Evolutionary conservation across 2,113 vertebrate genomes (phyloP), one percentile per base, ranked within the genome.

Genomic region (Noturus placidus): DNA sequence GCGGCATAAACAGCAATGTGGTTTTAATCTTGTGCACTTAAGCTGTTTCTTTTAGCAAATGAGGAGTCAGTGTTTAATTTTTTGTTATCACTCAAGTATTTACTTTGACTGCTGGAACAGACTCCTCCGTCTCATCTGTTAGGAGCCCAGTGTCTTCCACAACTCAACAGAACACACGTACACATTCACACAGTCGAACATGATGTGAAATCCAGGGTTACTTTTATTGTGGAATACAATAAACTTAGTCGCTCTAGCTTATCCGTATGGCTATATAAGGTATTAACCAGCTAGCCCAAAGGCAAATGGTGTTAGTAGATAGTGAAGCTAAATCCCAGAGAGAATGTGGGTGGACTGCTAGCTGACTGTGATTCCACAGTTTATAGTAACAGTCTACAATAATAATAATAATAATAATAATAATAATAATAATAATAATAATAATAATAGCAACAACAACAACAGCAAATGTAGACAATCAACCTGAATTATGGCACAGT

Each of bases 1-100:
- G 61, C 86, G 14, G 20, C 87, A 84, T 35, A 88, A 86, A 84
- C 69, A 84, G 84, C 76, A 50, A 59, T 84, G 80, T 72, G 84
- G 80, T 83, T 77, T 87, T 84, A 86, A 88, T 69, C 57, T 81
- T 14, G 7, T 59, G 61, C 79, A 74, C 86, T 87, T 42, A 33
- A n/a, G 25, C 70, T 38, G 7, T 46, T 87, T 63, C 46, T 82
- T 54, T 81, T 35, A 57, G 78, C 74, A 88, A 65, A 85, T 84
- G 63, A 82, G 54, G 4, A 78, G 80, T n/a, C 61, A 79, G 79
- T 35, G 22, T 35, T 87, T 77, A 35, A 35, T 52, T 61, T 52
- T 88, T 88, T 88, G 76, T 88, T 61, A 85, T 87, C 46, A 88
- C 74, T 87, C 82, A 88, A 88, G 82, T 87, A 89, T 87, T 82